Percentiles rank a stretch among this genome's conserved stretches.
Conservation (phyloP, 2,113 vertebrate species). For the Agelaius tricolor region DNA sequence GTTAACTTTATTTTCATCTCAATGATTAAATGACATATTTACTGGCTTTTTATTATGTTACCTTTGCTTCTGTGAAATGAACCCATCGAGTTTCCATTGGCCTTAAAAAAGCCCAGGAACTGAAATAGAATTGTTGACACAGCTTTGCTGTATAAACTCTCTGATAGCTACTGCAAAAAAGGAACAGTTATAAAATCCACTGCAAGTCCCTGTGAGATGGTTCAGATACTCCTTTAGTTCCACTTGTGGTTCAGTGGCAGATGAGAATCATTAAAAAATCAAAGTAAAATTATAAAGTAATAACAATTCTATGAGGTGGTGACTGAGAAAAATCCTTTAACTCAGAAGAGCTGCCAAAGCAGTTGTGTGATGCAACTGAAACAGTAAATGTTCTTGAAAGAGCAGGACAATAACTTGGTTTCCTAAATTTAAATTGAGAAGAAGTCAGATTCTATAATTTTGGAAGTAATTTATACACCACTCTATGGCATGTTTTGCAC, state of each 20-base stretch:
- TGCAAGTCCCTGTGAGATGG: background rate
- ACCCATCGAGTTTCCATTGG: conserved; percentile 51
- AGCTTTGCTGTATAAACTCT: conserved; percentile 57
- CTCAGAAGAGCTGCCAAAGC: background rate
- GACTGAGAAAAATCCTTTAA: background rate
- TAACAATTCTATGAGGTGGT: background rate
- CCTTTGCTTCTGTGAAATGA: conserved; percentile 47
- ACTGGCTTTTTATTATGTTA: conserved; percentile 44
- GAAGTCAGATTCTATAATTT: background rate
- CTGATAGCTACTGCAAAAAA: conserved; percentile 33
- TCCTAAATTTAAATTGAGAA: background rate
- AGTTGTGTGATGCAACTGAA: background rate
- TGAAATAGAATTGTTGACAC: conserved; percentile 56
- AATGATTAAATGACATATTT: conserved; percentile 27
- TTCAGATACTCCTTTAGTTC: background rate
- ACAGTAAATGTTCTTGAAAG: background rate
- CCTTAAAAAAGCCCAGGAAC: conserved; percentile 41
- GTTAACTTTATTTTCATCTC: conserved; percentile 54
- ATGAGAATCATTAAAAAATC: background rate
- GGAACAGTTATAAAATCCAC: conserved; percentile 30
- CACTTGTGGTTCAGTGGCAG: background rate
- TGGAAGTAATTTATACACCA: background rate
- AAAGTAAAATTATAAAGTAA: background rate
- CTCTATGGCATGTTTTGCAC: background rate
- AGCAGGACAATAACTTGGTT: background rate